phyloP scores from a whole-genome alignment of 2,888 invertebrate genomes.

The Criorhina ranunculi region DNA sequence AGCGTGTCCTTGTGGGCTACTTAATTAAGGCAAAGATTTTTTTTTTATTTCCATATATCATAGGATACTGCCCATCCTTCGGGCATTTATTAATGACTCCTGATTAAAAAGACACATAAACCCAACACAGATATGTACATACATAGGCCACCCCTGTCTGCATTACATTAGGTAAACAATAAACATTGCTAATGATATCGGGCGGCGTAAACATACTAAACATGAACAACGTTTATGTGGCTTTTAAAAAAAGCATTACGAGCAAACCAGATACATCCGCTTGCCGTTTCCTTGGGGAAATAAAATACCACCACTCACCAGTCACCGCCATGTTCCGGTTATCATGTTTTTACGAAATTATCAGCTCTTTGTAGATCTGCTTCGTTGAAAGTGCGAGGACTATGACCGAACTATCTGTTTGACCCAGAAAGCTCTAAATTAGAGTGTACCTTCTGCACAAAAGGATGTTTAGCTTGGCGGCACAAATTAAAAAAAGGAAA shows the following conservation, averaged over 20 bases:
- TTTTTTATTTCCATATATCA: slow-evolving; percentile 41
- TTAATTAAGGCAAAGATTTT: slow-evolving; percentile 61
- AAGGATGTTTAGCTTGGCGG: slow-evolving; percentile 28
- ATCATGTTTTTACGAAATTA: not conserved
- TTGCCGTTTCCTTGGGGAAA: slow-evolving; percentile 6
- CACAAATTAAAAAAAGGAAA: slow-evolving; percentile 51
- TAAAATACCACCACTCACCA: slow-evolving; percentile 11
- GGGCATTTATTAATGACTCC: slow-evolving; percentile 47
- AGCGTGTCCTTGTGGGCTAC: slow-evolving; percentile 58
- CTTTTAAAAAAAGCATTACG: slow-evolving; percentile 27
- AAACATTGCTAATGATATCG: slow-evolving; percentile 15
- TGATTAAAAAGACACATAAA: slow-evolving; percentile 53
- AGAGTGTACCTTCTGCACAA: slow-evolving; percentile 19
- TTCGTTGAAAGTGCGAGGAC: not conserved
- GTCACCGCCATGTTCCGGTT: not conserved
- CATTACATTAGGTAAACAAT: slow-evolving; percentile 35
- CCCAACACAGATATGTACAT: slow-evolving; percentile 1
- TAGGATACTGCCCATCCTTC: slow-evolving; percentile 50
- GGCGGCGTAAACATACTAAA: not conserved
- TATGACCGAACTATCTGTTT: slow-evolving; percentile 6
- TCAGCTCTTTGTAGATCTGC: not conserved
- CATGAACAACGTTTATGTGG: slow-evolving; percentile 13
- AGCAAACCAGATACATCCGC: slow-evolving; percentile 21
- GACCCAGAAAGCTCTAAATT: slow-evolving; percentile 33
- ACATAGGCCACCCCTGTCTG: slow-evolving; percentile 6